Base-by-base conservation (phyloP, 1,140 invertebrate genomes). In the Proctacanthus coquilletti region DNA sequence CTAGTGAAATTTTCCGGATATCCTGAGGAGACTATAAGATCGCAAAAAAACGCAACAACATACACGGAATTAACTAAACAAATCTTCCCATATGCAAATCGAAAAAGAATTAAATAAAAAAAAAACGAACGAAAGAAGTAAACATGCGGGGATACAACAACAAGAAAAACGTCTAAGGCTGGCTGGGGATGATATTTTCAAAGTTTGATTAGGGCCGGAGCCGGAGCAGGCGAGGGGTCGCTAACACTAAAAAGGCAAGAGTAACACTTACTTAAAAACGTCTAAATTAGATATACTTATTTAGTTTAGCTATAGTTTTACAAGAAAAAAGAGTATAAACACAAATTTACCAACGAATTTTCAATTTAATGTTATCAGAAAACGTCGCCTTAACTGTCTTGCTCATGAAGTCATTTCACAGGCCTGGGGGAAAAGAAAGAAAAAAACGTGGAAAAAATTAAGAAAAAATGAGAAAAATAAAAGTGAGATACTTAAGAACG, bases 341-440 rank as follows among this genome's bases (percentile, higher is more conserved):
- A 27, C 8, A 9, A 27, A 4, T 35, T 35, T 35, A 35, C 34
- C 34, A 35, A 35, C 18, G 34, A 35, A 35, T 35, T 35, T 35
- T 35, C 34, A 35, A 35, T 35, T 35, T 35, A 35, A 35, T 35
- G 18, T 18, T 35, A 18, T 35, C 34, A 9, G 34, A 35, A 35
- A 35, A 35, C 18, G 14, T 35, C 9, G 34, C 34, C 17, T 35
- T 19, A 5, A 35, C 34, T 6, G 34, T 35, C 17, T 35, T 35
- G 14, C 18, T 35, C 34, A 35, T 35, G 34, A 35, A 35, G 13
- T 35, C 34, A 35, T 35, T 18, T 35, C 17, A 19, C 18, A 17
- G 23, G 23, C 23, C 23, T 27, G 23, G 13, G 23, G 23, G 23
- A 27, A 27, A 27, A 27, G 23, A 27, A 8, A 27, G 23, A 27